A percentile compares a stretch with the other conserved stretches of the same genome.
These are phyloP conservation scores for Sogatella furcifera DNA, from an alignment of 1,140 invertebrate species.

Conservation along the genomic window DNA sequence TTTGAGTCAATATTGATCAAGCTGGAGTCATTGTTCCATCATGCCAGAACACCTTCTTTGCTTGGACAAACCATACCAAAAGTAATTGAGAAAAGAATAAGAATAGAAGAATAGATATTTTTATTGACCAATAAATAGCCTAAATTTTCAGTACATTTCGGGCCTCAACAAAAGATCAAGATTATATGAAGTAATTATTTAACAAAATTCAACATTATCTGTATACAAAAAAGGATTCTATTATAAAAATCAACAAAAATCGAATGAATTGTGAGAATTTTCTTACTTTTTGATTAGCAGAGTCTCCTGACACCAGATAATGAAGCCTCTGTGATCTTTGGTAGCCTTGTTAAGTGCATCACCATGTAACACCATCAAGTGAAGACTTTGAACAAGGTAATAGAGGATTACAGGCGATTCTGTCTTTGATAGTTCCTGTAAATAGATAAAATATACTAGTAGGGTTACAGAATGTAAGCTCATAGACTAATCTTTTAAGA, in stretches of 20 bases:
- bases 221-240: not conserved
- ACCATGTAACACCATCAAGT: conserved; percentile 84
- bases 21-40: too few relatives aligned
- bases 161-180: too few relatives aligned
- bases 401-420: conserved; percentile 89
- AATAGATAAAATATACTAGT: not conserved
- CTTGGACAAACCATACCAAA: too few relatives aligned
- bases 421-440: conserved; percentile 65
- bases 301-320: conserved; percentile 97
- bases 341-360: conserved; percentile 82
- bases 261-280: not conserved
- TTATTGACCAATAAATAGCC: too few relatives aligned
- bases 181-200: too few relatives aligned
- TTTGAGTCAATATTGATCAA: too few relatives aligned
- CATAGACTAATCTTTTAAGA: too few relatives aligned
- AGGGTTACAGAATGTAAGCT: not conserved
- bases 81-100: too few relatives aligned
- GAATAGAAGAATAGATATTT: too few relatives aligned
- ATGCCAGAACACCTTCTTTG: too few relatives aligned
- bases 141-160: too few relatives aligned
- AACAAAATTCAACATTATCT: too few relatives aligned
- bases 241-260: not conserved
- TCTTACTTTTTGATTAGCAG: conserved; percentile 83
- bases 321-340: conserved; percentile 85
- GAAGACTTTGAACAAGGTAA: conserved; percentile 84